Base-by-base conservation (phyloP, 2,113 vertebrate species). In the Eulacestoma nigropectus region DNA sequence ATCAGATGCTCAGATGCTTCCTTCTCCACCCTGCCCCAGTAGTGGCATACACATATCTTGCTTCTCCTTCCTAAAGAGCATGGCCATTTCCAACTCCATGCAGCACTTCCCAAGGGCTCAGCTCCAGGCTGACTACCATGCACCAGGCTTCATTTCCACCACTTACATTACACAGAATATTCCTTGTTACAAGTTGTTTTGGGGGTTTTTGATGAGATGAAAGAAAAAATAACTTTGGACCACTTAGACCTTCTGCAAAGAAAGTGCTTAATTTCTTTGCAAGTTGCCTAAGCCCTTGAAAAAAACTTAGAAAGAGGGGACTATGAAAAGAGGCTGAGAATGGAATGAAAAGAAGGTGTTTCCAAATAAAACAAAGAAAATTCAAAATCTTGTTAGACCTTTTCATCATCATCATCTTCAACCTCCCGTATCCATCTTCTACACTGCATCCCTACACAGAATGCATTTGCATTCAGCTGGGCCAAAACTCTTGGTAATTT, bases 401-500 rank as follows among this genome's bases (percentile, higher is more conserved):
- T 88, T 73, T 62, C 11, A n/a, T 44, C 8, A n/a, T 44, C 8
- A n/a, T 33, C 47, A 50, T 50, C n/a, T 57, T 77, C 47, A 74
- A 39, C 6, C 6, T 41, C 11, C 22, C 4, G 0, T 25, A 63
- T 39, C 16, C 13, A 16, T 49, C 21, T 55, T 22, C 18, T 56
- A 44, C 15, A 21, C 5, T 0, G 0, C 14, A 35, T 20, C 6
- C 10, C n/a, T 42, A 41, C 27, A 50, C 13, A 84, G 20, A 46
- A 60, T 1, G 4, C 37, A 6, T 76, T 72, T 85, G 4, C 63
- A 35, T 75, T 60, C 68, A 67, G 5, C 17, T 85, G 23, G 22
- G 35, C 47, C 33, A 87, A 74, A 95, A 32, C 29, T 57, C 30
- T 27, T 35, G 33, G 8, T 47, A 67, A 65, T 70, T 80, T 77